phyloP scores from a whole-genome alignment of 2,113 vertebrate genomes.

The Bubo scandiacus region DNA sequence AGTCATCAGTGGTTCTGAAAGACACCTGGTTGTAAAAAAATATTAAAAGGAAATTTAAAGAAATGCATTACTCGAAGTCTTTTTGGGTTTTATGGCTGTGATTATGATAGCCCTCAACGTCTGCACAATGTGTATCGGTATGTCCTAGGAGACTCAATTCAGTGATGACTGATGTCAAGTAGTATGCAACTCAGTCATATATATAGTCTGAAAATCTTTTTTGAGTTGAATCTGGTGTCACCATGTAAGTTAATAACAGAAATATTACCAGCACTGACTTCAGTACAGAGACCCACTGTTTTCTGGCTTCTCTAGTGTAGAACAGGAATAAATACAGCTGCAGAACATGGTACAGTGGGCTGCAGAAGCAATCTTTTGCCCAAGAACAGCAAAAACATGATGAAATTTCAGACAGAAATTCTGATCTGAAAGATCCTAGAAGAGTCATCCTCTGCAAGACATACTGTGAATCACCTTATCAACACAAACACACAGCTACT shows the following conservation, averaged over 20 bases:
- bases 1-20: constrained; percentile 94
- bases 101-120: not conserved
- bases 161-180: not conserved
- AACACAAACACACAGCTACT: not conserved
- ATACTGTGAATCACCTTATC: not conserved
- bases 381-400: not conserved
- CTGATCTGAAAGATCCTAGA: not conserved
- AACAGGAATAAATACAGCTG: not conserved
- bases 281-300: not conserved
- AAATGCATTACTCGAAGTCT: not conserved
- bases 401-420: not conserved
- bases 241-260: not conserved
- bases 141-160: not conserved
- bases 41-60: not conserved
- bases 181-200: not conserved
- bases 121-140: not conserved
- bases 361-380: not conserved
- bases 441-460: not conserved
- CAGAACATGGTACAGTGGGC: not conserved
- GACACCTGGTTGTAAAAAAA: constrained; percentile 78
- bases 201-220: not conserved
- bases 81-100: not conserved
- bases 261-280: not conserved
- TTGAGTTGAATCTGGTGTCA: not conserved
- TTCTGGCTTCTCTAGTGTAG: not conserved